Evolutionary conservation across 2,113 vertebrate species (phyloP).

Genomic region (Arenaria interpres): DNA sequence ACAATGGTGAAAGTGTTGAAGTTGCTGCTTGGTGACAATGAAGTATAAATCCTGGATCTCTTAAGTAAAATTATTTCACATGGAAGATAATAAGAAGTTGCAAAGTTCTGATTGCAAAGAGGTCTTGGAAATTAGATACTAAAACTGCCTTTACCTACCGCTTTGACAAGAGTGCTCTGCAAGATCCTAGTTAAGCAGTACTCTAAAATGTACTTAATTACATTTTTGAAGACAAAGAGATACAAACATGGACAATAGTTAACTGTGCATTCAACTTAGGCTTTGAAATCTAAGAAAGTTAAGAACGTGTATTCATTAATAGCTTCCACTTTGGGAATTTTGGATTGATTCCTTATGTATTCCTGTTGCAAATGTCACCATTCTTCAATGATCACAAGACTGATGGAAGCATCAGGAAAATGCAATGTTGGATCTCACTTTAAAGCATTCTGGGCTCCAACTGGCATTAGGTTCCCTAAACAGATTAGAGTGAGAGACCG

Average conservation of each 20-base stretch:
- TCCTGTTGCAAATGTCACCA: constrained; percentile 39
- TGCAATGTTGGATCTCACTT: background rate
- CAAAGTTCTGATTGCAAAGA: background rate
- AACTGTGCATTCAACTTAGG: background rate
- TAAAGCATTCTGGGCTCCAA: constrained; percentile 18
- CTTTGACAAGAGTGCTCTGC: background rate
- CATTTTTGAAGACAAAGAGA: constrained; percentile 20
- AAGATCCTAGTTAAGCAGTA: background rate
- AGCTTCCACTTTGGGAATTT: background rate
- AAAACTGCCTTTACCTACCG: background rate
- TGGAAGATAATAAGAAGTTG: background rate
- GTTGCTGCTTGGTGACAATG: background rate
- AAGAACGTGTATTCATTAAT: background rate
- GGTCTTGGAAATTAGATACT: background rate
- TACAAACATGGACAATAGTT: background rate
- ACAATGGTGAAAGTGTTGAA: background rate
- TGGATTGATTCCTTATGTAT: constrained; percentile 8
- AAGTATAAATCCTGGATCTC: background rate
- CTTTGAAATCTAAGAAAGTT: background rate
- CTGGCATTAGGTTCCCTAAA: constrained; percentile 51
- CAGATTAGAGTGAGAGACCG: constrained; percentile 56
- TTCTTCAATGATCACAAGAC: constrained; percentile 19
- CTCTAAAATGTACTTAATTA: background rate
- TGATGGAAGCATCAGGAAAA: constrained; percentile 49
- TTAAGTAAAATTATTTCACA: background rate